Percentiles rank a stretch among this genome's conserved stretches.
Evolutionary conservation across 2,797 vertebrate genomes (phyloP).

Genomic region (Emys orbicularis): DNA sequence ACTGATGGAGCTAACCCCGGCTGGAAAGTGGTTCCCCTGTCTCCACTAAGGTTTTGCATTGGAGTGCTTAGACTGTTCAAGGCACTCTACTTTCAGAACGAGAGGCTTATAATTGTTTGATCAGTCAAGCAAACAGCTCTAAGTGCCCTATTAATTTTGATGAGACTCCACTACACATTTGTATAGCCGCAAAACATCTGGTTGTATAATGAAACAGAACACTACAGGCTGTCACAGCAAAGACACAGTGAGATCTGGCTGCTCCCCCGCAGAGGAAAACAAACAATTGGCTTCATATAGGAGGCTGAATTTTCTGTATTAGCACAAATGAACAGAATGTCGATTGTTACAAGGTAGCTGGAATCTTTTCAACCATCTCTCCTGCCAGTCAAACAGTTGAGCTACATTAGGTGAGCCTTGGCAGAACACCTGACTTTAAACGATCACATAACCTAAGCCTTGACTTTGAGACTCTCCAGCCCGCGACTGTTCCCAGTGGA

Average conservation of each 20-base stretch:
- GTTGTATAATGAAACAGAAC: background rate
- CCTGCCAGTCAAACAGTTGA: background rate
- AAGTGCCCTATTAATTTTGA: background rate
- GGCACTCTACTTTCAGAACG: background rate
- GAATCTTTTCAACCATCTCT: background rate
- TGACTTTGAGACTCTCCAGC: background rate
- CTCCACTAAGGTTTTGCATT: background rate
- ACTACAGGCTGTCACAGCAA: background rate
- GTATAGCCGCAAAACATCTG: background rate
- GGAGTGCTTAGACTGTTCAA: background rate
- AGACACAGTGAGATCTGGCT: background rate
- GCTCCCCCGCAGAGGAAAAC: background rate
- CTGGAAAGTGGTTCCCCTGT: background rate
- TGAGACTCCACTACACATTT: background rate
- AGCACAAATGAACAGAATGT: background rate
- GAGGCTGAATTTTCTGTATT: background rate
- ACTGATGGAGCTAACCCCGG: background rate
- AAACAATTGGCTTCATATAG: background rate
- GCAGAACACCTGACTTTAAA: background rate
- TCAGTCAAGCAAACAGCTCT: background rate
- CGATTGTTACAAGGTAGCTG: background rate
- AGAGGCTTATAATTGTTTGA: background rate
- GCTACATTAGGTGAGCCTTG: background rate
- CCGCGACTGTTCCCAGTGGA: background rate
- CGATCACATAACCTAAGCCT: background rate